Evolutionary conservation across 2,888 invertebrate species (phyloP), one percentile per base, ranked within the genome.

Genomic region (Lutraria lutraria): DNA sequence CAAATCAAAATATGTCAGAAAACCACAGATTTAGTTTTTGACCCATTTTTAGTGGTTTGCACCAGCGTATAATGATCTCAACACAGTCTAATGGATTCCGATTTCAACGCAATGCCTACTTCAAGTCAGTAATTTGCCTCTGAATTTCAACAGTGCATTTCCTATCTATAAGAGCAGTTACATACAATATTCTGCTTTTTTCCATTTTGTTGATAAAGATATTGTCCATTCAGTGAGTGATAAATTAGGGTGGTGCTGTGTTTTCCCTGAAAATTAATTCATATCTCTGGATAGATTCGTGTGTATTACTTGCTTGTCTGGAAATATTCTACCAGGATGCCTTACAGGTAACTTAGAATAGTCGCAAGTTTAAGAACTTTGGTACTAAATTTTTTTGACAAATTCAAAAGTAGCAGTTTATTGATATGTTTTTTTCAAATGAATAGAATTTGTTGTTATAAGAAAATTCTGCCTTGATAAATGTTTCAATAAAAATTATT

Each of bases 71-170:
- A 76, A 76, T 76, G 76, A 76, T 34, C 19, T 34, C 16, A 34
- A 76, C 29, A 31, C 21, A 12, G 13, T 10, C 76, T 76, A 76
- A 76, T 76, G 76, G 76, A 34, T 31, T 34, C 76, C 76, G 31
- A 76, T 76, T 76, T 76, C 34, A 76, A 34, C 31, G 76, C 31
- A 76, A 76, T 76, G 34, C 34, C 76, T 31, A 76, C 76, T 76
- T 76, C 29, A 76, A 13, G 31, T 25, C 76, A 31, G 76, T 76
- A 76, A 76, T 31, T 82, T 84, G 84, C 76, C 19, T 21, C 31
- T 19, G 13, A 76, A 72, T 84, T 84, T 76, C 76, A 84, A 76
- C 84, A 76, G 76, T 76, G 84, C 76, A 76, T 84, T 84, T 84
- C 84, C 84, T 63, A 31, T 54, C 54, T 31, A 53, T 54, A 84